phyloP scores from a whole-genome alignment of 2,888 invertebrate genomes.

The Phaonia tiefii region DNA sequence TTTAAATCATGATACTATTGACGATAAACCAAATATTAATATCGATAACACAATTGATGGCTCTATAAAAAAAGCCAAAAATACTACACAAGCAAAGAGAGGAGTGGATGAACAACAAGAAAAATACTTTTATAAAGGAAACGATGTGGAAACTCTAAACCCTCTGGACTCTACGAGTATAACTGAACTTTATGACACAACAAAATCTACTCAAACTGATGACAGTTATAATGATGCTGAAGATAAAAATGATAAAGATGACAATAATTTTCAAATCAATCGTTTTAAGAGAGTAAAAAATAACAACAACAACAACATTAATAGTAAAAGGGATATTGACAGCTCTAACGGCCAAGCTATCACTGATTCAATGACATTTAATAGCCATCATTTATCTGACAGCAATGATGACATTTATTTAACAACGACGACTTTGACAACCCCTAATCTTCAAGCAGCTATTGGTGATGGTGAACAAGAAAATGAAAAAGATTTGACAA shows the following conservation, averaged over 20 bases:
- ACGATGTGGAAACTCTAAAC: background rate
- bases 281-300: slow-evolving; percentile 65
- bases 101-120: slow-evolving; percentile 24
- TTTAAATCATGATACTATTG: slow-evolving; percentile 69
- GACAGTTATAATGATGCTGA: slow-evolving; percentile 62
- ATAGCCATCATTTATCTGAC: slow-evolving; percentile 77
- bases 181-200: background rate
- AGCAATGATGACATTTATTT: slow-evolving; percentile 72
- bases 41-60: slow-evolving; percentile 55
- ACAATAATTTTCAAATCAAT: slow-evolving; percentile 77
- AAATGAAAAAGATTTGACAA: slow-evolving; percentile 34
- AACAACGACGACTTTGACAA: slow-evolving; percentile 60
- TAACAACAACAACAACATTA: slow-evolving; percentile 35
- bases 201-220: slow-evolving; percentile 32
- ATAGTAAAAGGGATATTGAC: slow-evolving; percentile 10
- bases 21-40: slow-evolving; percentile 75
- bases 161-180: background rate
- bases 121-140: background rate
- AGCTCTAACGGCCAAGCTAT: slow-evolving; percentile 29
- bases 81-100: slow-evolving; percentile 42
- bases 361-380: slow-evolving; percentile 72
- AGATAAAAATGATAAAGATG: slow-evolving; percentile 73
- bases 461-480: slow-evolving; percentile 41
- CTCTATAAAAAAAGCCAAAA: slow-evolving; percentile 23
- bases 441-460: slow-evolving; percentile 31